Base-by-base conservation (phyloP, 2,888 invertebrate genomes). In the Dasypolia templi region DNA sequence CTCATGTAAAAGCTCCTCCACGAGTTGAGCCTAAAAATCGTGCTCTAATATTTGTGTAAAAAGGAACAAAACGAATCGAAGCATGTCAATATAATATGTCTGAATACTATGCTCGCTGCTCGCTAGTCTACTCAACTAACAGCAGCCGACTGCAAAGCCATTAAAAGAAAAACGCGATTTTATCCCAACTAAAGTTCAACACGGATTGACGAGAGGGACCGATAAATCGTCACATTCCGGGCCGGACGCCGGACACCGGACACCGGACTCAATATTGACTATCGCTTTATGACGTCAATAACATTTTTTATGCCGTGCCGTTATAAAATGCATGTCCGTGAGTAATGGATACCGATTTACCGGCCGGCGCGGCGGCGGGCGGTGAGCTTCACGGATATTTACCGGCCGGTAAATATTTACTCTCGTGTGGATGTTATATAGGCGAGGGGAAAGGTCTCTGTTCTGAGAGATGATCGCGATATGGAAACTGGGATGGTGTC, bases 251-350 rank as follows among this genome's bases (percentile, higher is more conserved):
- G 74, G 69, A 39, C 72, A 61, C 42, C 77, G 62, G 82, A 76
- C 78, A 69, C 74, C 64, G 76, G 71, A 81, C 76, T 76, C 88
- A 88, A 89, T 90, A 90, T 89, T 86, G 87, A 86, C 89, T 85
- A 87, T 82, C 79, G 79, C 80, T 92, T 92, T 92, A 92, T 88
- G 91, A 86, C 85, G 84, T 81, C 87, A 87, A 88, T 92, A 90
- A 92, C 68, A 87, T 87, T 86, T 91, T 92, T 92, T 90, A 92
- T 87, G 85, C 73, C 76, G 62, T 69, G 81, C 84, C 83, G 89
- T 87, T 91, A 90, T 92, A 91, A 92, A 92, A 90, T 87, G 89
- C 90, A 90, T 87, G 88, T 85, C 81, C 89, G 89, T 88, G 90
- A 92, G 88, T 91, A 90, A 92, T 91, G 89, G 90, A 86, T 87